phyloP scores from a whole-genome alignment of 1,140 invertebrate genomes.

The Halictus rubicundus region DNA sequence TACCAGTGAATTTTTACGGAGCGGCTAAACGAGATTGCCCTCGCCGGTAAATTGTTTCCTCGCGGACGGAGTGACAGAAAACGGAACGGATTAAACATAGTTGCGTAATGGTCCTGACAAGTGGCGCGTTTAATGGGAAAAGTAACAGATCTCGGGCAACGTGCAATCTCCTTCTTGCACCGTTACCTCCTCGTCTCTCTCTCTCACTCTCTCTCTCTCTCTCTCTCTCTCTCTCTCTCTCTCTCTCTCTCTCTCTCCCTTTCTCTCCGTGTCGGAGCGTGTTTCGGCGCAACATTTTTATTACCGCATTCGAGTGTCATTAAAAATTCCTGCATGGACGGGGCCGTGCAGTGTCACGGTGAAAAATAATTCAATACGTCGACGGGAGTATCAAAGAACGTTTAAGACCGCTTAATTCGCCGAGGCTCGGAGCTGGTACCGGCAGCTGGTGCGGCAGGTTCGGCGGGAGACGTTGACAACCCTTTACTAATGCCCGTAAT shows the following conservation, averaged over 20 bases:
- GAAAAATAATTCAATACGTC: slow-evolving; percentile 64
- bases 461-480: slow-evolving; percentile 62
- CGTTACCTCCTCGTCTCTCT: neutral
- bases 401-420: slow-evolving; percentile 70
- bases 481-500: slow-evolving; percentile 69
- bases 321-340: slow-evolving; percentile 59
- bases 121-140: neutral
- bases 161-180: neutral
- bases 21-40: no score
- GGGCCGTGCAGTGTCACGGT: slow-evolving; percentile 40
- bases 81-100: neutral
- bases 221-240: no score
- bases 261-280: no score
- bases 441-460: slow-evolving; percentile 56
- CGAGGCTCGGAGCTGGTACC: slow-evolving; percentile 45
- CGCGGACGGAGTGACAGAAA: neutral
- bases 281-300: slow-evolving; percentile 41
- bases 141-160: neutral
- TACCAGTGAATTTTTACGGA: no score
- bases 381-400: slow-evolving; percentile 70
- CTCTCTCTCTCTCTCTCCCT: no score
- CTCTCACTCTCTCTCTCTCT: no score
- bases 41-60: neutral
- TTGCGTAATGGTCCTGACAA: neutral
- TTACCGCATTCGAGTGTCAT: slow-evolving; percentile 41